phyloP scores from a whole-genome alignment of 2,113 vertebrate species.

The Trochalopteron elliotii region DNA sequence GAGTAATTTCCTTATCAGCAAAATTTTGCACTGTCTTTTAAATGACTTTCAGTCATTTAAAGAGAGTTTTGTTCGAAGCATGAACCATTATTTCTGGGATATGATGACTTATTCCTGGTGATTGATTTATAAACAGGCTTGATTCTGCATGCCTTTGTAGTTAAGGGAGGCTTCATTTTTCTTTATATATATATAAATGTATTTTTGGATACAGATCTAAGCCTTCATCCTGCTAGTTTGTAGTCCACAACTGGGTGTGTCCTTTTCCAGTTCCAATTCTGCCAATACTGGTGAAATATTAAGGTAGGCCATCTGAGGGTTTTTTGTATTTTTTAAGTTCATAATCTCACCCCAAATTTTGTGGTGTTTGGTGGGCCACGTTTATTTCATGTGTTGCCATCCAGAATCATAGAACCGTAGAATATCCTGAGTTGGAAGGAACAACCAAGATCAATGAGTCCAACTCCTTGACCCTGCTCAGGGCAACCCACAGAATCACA shows the following conservation, averaged over 20 bases:
- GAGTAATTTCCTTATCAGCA: neutral
- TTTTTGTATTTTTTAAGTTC: neutral
- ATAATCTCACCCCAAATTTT: neutral
- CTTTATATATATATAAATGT: neutral
- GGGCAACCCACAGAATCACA: neutral
- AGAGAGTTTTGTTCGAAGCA: neutral
- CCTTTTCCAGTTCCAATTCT: neutral
- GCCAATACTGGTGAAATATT: neutral
- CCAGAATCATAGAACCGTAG: neutral
- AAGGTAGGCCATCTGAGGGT: rapidly evolving
- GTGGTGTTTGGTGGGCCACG: neutral
- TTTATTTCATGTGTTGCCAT: neutral
- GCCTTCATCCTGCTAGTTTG: neutral
- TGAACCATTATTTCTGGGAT: neutral
- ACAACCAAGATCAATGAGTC: no score
- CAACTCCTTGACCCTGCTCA: rapidly evolving
- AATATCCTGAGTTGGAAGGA: neutral
- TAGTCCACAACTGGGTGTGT: neutral
- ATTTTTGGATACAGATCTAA: neutral
- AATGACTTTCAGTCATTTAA: neutral
- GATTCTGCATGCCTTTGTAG: neutral
- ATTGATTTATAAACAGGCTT: neutral
- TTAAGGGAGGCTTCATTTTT: neutral
- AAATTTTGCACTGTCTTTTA: neutral
- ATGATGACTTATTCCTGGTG: neutral